Conservation (phyloP, 2,888 invertebrate species). For the Synanthedon tipuliformis region DNA sequence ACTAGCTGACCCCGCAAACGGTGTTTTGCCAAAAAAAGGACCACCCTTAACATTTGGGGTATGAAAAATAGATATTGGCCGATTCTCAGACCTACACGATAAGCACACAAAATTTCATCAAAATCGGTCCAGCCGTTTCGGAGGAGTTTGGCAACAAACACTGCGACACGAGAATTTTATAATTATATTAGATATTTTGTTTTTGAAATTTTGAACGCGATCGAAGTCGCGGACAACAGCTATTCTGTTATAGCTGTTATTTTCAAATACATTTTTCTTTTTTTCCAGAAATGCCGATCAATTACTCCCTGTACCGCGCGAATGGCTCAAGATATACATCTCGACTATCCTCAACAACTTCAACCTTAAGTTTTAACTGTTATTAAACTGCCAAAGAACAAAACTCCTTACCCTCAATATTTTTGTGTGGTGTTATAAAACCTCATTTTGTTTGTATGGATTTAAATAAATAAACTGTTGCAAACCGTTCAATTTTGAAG, state of each 20-base stretch:
- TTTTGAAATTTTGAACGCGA: background rate
- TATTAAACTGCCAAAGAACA: background rate
- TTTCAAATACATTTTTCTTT: conserved; percentile 8
- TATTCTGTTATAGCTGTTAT: background rate
- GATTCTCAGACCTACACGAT: too few relatives aligned
- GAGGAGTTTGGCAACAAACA: too few relatives aligned
- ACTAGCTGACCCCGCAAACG: too few relatives aligned
- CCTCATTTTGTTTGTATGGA: background rate
- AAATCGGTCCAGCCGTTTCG: too few relatives aligned
- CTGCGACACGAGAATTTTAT: too few relatives aligned
- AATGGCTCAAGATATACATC: conserved; percentile 3
- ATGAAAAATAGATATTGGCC: too few relatives aligned
- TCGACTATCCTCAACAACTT: conserved; percentile 14
- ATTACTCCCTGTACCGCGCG: conserved; percentile 16
- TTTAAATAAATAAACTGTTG: conserved; percentile 8
- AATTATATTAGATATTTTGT: too few relatives aligned
- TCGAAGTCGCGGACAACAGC: too few relatives aligned
- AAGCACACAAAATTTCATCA: too few relatives aligned
- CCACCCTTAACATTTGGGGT: too few relatives aligned
- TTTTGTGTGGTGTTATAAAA: background rate
- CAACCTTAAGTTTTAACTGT: conserved; percentile 11
- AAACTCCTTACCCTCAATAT: background rate
- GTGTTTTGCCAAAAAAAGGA: too few relatives aligned
- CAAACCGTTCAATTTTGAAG: conserved; percentile 1
- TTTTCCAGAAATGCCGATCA: conserved; percentile 27